Evolutionary conservation across 1,140 invertebrate genomes (phyloP).

Genomic region (Eumaeus atala): DNA sequence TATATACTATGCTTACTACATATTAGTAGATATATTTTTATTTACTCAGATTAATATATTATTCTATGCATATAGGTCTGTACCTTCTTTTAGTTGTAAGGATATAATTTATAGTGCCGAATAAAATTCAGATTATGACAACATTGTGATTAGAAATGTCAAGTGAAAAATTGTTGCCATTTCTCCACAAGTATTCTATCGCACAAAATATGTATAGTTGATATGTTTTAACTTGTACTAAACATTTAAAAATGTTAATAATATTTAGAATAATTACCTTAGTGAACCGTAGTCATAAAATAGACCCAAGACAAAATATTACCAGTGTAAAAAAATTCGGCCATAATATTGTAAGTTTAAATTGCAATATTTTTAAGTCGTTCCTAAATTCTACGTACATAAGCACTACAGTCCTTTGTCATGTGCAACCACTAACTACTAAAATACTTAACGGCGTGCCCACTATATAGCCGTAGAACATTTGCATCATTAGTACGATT

Average conservation of each 20-base stretch:
- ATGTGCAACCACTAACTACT: conserved; percentile 14
- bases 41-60: too few species aligned
- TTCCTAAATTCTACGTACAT: conserved; percentile 3
- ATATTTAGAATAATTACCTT: not conserved
- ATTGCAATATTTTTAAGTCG: conserved; percentile 12
- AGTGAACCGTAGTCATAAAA: conserved; percentile 7
- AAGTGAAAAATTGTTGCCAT: conserved; percentile 11
- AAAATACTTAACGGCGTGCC: not conserved
- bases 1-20: too few species aligned
- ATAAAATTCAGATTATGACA: not conserved
- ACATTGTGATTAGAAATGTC: conserved; percentile 7
- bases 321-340: conserved; percentile 9
- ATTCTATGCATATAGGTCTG: too few species aligned
- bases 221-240: not conserved
- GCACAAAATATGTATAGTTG: conserved; percentile 3
- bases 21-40: too few species aligned
- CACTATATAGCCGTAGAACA: too few species aligned
- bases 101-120: not conserved
- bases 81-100: too few species aligned
- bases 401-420: conserved; percentile 2
- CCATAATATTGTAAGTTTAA: conserved; percentile 13
- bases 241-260: not conserved
- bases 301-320: conserved; percentile 7
- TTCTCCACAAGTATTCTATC: conserved; percentile 3
- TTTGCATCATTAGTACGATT: too few species aligned